A percentile compares a stretch with the other conserved stretches of the same genome.
Evolutionary conservation across 2,113 vertebrate species (phyloP).

Genomic region (Turdus rufiventris): DNA sequence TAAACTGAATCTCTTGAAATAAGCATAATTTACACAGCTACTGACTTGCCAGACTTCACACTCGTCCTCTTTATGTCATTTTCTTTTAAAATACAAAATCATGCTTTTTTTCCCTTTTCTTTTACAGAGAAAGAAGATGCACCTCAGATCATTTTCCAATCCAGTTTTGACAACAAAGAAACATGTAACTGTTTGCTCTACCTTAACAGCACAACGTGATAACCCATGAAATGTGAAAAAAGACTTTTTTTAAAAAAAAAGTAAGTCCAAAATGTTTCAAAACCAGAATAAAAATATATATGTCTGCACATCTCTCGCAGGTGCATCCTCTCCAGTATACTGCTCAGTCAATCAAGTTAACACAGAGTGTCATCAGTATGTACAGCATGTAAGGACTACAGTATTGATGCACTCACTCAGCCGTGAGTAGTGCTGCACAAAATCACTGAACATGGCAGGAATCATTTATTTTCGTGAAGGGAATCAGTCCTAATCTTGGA

Average conservation of each 20-base stretch:
- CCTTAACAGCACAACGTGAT: slow-evolving; percentile 65
- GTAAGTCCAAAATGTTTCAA: slow-evolving; percentile 69
- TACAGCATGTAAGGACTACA: slow-evolving; percentile 80
- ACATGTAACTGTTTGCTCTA: slow-evolving; percentile 63
- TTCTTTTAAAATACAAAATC: slow-evolving; percentile 61
- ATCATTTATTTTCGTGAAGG: slow-evolving; percentile 83
- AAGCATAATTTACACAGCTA: slow-evolving; percentile 48
- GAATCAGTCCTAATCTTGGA: slow-evolving; percentile 82
- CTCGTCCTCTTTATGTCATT: slow-evolving; percentile 53
- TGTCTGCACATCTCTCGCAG: slow-evolving; percentile 77
- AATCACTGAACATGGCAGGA: slow-evolving; percentile 84
- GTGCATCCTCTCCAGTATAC: slow-evolving; percentile 74
- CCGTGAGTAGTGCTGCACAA: slow-evolving; percentile 80
- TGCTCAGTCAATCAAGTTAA: slow-evolving; percentile 83
- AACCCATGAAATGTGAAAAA: slow-evolving; percentile 62
- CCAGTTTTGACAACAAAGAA: slow-evolving; percentile 73
- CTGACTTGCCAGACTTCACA: slow-evolving; percentile 57
- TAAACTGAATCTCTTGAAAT: slow-evolving; percentile 48
- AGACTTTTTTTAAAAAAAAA: slow-evolving; percentile 59
- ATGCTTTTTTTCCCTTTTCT: not conserved
- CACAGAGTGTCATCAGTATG: slow-evolving; percentile 83
- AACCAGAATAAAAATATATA: slow-evolving; percentile 73
- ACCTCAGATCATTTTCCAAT: slow-evolving; percentile 58
- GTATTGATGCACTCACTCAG: slow-evolving; percentile 82
- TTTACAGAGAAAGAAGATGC: slow-evolving; percentile 43